These are phyloP conservation scores for Forficula auricularia DNA, from an alignment of 1,140 invertebrate species.

Conservation along the genomic window DNA sequence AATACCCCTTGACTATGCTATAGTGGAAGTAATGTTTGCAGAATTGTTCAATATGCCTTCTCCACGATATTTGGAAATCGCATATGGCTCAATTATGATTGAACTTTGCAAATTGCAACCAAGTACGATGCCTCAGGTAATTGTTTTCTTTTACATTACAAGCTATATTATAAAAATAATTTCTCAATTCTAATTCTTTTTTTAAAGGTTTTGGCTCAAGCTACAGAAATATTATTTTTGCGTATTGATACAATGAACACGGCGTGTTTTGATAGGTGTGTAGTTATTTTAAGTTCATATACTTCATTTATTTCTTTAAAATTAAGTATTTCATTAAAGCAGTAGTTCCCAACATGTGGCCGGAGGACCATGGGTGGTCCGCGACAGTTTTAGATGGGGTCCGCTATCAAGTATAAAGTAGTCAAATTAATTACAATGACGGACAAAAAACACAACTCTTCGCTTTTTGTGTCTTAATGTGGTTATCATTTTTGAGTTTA, in stretches of 20 bases:
- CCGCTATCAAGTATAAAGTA: no score
- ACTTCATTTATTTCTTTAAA: no score
- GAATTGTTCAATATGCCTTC: constrained; percentile 86
- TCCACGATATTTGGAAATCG: constrained; percentile 75
- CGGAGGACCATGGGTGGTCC: no score
- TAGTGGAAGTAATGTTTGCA: constrained; percentile 90
- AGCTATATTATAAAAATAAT: neutral
- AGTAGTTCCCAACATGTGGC: no score
- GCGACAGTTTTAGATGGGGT: no score
- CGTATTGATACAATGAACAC: constrained; percentile 94
- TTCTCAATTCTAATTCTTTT: neutral
- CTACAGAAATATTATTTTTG: constrained; percentile 91
- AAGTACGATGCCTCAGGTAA: constrained; percentile 88
- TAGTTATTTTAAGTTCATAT: constrained; percentile 1
- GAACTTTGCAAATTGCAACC: constrained; percentile 95
- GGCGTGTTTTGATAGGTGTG: constrained; percentile 78
- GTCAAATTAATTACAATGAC: no score
- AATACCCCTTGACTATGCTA: constrained; percentile 94
- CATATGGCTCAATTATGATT: constrained; percentile 88
- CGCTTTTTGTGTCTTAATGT: no score
- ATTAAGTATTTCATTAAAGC: no score
- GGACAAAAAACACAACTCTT: no score
- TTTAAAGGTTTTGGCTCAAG: constrained; percentile 67
- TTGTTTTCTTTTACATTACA: constrained; percentile 12
- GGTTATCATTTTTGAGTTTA: no score